A percentile compares a stretch with the other conserved stretches of the same genome.
Conservation (phyloP, 2,113 vertebrate species). For the Erythrocercus mccallii region DNA sequence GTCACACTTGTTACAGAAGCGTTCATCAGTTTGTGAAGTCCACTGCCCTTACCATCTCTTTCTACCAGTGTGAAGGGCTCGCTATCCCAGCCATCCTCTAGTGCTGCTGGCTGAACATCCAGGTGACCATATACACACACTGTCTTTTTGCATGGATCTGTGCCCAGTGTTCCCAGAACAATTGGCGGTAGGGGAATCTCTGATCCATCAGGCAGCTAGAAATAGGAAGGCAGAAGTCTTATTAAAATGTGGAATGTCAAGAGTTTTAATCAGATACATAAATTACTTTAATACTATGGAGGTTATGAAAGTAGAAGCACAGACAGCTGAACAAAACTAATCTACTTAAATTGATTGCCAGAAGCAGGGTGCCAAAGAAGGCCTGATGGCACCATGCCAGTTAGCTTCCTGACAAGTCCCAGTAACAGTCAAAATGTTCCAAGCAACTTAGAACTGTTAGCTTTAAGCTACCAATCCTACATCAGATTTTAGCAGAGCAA, state of each 20-base stretch:
- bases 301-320: not conserved
- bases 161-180: conserved; percentile 85
- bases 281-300: not conserved
- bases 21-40: not conserved
- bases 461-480: not conserved
- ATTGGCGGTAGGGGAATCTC: conserved; percentile 92
- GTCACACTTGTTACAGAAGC: not conserved
- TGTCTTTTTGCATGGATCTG: conserved; percentile 88
- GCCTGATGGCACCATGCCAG: not conserved
- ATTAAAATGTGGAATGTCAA: accelerated
- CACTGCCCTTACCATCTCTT: conserved; percentile 82
- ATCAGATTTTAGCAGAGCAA: not conserved
- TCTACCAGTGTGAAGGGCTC: conserved; percentile 93
- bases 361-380: not conserved
- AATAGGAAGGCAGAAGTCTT: not conserved
- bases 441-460: not conserved
- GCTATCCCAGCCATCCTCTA: conserved; percentile 91
- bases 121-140: conserved; percentile 95
- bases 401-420: not conserved
- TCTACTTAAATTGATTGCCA: not conserved
- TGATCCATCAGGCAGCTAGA: conserved; percentile 85
- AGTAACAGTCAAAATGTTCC: not conserved
- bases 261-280: not conserved
- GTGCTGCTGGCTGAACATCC: conserved; percentile 90
- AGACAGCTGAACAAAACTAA: not conserved